Evolutionary conservation across 53 echinoderm and acorn worm genomes (phyloP), one percentile per base, ranked within the genome.

Genomic region (Crossaster papposus): DNA sequence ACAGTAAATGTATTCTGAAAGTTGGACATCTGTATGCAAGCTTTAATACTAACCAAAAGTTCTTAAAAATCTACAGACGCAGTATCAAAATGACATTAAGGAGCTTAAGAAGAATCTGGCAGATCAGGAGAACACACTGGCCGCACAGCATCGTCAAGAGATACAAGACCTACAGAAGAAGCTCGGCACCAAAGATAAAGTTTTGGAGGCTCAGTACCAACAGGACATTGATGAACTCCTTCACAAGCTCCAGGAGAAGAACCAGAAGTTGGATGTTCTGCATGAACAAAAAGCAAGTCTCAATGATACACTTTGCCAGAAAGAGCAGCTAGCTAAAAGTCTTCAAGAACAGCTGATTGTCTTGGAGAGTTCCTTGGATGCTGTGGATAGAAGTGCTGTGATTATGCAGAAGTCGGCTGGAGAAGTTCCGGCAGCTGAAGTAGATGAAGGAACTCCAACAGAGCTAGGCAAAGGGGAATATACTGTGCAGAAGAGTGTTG

Each of bases 131-230:
- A 33, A 22, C 14, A 32, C 87, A 13, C 77, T 75, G 62, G 36
- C 37, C 9, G 76, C n/a, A 23, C 51, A 87, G 37, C 62, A 76
- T n/a, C 77, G 36, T 37, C 34, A 77, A 51, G 77, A 87, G 87
- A 63, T 87, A 36, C 31, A 55, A 62, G 87, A 87, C 23, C 77
- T 87, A 20, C 76, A 87, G 76, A 75, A 76, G 77, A 87, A 77
- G 33, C 77, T 87, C 18, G 11, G 77, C n/a, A 30, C 36, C 75
- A 87, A 87, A 62, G 87, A 87, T 58, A 87, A 87, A 30, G 87
- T 55, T 55, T 62, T 87, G 62, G 87, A 87, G 30, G 75, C 87
- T 2, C 77, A 87, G 87, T 87, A 87, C 87, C 87, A 87, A 35
- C 87, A 62, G 54, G 87, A 87, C 77, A 76, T 87, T 14, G 77